Conservation (phyloP, 2,797 vertebrate genomes). For the Eulemur coronatus region DNA sequence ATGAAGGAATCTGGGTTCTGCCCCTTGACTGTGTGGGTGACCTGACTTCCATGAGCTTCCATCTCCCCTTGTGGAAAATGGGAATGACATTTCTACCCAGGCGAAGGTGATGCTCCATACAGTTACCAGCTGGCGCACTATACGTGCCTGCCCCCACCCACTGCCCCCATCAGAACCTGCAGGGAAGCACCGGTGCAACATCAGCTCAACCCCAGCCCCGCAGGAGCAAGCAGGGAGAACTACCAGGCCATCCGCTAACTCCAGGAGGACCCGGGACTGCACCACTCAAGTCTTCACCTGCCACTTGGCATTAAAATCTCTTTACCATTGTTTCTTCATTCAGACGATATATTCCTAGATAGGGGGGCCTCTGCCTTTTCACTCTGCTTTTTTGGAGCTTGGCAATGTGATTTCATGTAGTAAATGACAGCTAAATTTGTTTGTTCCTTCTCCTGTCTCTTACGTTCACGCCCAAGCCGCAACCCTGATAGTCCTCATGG, state of each 20-base stretch:
- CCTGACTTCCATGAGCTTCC: not conserved
- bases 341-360: no score
- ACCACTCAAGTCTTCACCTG: not conserved
- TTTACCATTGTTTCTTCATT: not conserved
- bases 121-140: no score
- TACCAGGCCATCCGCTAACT: rapidly evolving
- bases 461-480: not conserved
- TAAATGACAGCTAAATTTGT: not conserved
- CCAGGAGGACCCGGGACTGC: no score
- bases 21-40: not conserved
- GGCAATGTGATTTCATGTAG: not conserved
- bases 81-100: no score
- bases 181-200: not conserved
- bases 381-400: not conserved
- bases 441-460: not conserved
- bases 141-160: no score
- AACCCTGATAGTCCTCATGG: not conserved
- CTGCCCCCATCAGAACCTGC: not conserved
- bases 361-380: not conserved
- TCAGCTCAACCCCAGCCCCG: not conserved
- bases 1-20: not conserved
- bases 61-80: not conserved
- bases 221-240: not conserved
- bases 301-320: not conserved
- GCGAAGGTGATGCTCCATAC: rapidly evolving